Base-by-base conservation (phyloP, 2,888 invertebrate genomes). In the Euplagia quadripunctaria region DNA sequence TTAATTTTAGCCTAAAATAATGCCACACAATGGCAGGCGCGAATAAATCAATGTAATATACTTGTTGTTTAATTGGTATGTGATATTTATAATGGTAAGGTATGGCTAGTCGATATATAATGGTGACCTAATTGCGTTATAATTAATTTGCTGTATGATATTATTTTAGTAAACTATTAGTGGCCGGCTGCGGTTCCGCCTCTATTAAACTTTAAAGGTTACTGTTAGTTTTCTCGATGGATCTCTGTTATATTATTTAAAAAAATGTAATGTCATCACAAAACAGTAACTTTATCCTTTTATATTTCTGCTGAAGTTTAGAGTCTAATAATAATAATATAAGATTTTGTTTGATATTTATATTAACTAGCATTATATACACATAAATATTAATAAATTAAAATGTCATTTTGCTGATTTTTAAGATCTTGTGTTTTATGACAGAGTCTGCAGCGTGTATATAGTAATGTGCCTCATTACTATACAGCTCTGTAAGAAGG, bases 1-100 rank as follows among this genome's bases (percentile, higher is more conserved):
- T 17, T 64, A 72, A 68, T 64, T 58, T 68, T 64, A 72, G 43
- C 46, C 41, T 52, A 49, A 14, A 49, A 14, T 64, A 68, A 64
- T 68, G 63, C 11, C 64, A 52, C 20, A n/a, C 20, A 41, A 20
- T 68, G n/a, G 20, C 64, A 49, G 6, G 58, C 64, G 58, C 64
- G 20, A 49, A 64, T 64, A 20, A 58, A 64, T 61, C n/a, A 31
- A 14, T 55, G 52, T 43, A 11, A 58, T 71, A 9, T 71, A 9
- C n/a, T 16, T 9, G 46, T 16, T 20, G 72, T 63, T 49, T 72
- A 64, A 69, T 69, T 49, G 2, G 42, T 69, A 51, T 64, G 46
- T 9, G 51, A 64, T 64, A 64, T 63, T 63, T 69, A 69, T 63
- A 63, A 49, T 31, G 7, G 49, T 31, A 17, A 63, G 42, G 42